Percentiles rank a stretch among this genome's conserved stretches.
Evolutionary conservation across 1,140 invertebrate species (phyloP).

Genomic region (Procambarus clarkii): DNA sequence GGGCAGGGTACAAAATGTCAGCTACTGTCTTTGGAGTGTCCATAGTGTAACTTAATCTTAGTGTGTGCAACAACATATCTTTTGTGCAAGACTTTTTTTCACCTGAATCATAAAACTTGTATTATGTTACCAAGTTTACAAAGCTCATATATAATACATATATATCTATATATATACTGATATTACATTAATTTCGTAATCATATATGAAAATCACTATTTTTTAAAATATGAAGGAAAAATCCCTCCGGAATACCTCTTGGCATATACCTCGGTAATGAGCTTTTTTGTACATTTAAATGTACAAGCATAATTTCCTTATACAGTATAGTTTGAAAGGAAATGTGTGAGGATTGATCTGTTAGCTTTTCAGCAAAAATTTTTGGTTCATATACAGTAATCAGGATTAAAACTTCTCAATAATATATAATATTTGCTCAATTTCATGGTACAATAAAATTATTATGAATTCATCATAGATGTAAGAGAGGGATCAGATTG

Average conservation of each 20-base stretch:
- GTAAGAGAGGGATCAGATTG: constrained; percentile 14
- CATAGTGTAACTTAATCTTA: neutral
- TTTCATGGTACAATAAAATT: constrained; percentile 63
- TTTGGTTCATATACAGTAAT: constrained; percentile 21
- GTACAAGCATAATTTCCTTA: constrained; percentile 40
- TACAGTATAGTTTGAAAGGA: neutral
- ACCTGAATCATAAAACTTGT: constrained; percentile 8
- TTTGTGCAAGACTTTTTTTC: neutral
- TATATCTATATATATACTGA: neutral
- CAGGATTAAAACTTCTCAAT: constrained; percentile 15
- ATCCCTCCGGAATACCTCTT: constrained; percentile 57
- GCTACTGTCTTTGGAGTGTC: neutral
- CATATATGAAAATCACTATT: constrained; percentile 19
- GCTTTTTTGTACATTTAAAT: constrained; percentile 40
- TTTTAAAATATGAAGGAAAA: constrained; percentile 44
- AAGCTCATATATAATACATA: constrained; percentile 10
- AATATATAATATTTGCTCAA: constrained; percentile 58
- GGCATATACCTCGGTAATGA: constrained; percentile 44
- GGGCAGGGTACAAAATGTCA: neutral
- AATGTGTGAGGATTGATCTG: constrained; percentile 21
- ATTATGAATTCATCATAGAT: constrained; percentile 48
- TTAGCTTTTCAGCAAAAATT: constrained; percentile 4
- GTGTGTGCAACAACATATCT: constrained; percentile 22
- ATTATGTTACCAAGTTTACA: constrained; percentile 15
- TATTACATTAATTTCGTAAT: constrained; percentile 22